These are phyloP conservation scores for Argya squamiceps DNA, from an alignment of 2,797 vertebrate genomes.

Conservation along the genomic window DNA sequence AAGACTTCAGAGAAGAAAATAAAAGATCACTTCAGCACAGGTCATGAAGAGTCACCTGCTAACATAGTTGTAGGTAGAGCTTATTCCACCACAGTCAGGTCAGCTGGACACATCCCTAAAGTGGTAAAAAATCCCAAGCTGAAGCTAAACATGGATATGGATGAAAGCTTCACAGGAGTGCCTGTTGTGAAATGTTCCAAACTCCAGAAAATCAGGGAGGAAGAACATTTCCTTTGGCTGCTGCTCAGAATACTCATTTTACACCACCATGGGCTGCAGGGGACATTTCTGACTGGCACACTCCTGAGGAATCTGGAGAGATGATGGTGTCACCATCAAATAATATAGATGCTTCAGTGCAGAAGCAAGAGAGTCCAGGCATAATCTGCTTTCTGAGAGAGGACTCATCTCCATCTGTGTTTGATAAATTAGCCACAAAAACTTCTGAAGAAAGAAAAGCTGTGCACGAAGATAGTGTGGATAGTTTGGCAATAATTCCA, in stretches of 20 bases:
- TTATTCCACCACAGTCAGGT: conserved; percentile 62
- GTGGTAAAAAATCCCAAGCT: conserved; percentile 76
- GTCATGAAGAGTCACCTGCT: conserved; percentile 90
- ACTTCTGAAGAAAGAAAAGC: neutral
- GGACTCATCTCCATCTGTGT: neutral
- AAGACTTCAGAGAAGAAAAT: conserved; percentile 81
- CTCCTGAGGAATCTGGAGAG: conserved; percentile 84
- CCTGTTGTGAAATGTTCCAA: conserved; percentile 83
- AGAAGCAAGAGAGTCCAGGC: conserved; percentile 61
- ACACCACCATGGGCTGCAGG: neutral
- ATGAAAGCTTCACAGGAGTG: conserved; percentile 88
- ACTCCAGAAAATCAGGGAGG: conserved; percentile 77
- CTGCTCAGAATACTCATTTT: neutral
- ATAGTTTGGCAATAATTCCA: neutral
- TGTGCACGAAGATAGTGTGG: neutral
- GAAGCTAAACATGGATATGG: conserved; percentile 77
- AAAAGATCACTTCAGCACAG: conserved; percentile 80
- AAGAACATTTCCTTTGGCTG: neutral
- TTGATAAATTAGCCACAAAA: neutral
- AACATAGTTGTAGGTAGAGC: conserved; percentile 90
- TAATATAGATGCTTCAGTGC: conserved; percentile 58
- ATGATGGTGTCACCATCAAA: conserved; percentile 82
- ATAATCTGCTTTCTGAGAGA: conserved; percentile 62
- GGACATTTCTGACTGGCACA: conserved; percentile 77
- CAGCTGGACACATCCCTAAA: conserved; percentile 75